These are phyloP conservation scores for Trachymyrmex septentrionalis DNA, from an alignment of 1,140 invertebrate genomes.

Conservation along the genomic window DNA sequence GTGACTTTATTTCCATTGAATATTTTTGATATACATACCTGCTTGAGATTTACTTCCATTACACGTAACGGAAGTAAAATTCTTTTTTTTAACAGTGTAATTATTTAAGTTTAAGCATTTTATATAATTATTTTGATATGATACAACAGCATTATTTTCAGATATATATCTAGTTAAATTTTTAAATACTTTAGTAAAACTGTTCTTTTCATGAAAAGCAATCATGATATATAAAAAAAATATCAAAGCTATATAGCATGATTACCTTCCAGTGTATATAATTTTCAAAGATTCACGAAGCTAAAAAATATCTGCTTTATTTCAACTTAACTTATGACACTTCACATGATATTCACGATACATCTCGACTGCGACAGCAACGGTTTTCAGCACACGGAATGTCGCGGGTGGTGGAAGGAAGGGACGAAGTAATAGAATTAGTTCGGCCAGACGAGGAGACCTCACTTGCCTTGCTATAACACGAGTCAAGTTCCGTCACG, in stretches of 20 bases:
- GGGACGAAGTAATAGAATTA: slow-evolving; percentile 76
- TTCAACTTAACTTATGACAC: slow-evolving; percentile 6
- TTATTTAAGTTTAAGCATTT: neutral
- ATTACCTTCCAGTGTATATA: neutral
- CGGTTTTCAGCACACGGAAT: slow-evolving; percentile 49
- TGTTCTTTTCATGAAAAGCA: neutral
- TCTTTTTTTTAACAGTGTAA: no score
- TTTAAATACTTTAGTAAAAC: no score
- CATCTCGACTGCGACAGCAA: slow-evolving; percentile 53
- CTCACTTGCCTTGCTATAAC: slow-evolving; percentile 75
- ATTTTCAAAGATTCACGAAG: neutral
- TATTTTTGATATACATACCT: no score
- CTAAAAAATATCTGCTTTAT: slow-evolving; percentile 13
- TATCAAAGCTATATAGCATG: neutral
- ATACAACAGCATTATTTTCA: neutral
- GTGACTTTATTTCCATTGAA: no score
- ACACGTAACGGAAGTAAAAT: no score
- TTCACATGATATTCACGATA: slow-evolving; percentile 19
- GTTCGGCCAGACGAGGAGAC: slow-evolving; percentile 76
- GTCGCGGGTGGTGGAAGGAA: slow-evolving; percentile 62
- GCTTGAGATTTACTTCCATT: no score
- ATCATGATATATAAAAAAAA: neutral
- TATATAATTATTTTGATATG: neutral
- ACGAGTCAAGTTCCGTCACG: slow-evolving; percentile 79
- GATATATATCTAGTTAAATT: no score